These are phyloP conservation scores for Ceratitis capitata DNA, from an alignment of 1,140 invertebrate species.

Conservation along the genomic window DNA sequence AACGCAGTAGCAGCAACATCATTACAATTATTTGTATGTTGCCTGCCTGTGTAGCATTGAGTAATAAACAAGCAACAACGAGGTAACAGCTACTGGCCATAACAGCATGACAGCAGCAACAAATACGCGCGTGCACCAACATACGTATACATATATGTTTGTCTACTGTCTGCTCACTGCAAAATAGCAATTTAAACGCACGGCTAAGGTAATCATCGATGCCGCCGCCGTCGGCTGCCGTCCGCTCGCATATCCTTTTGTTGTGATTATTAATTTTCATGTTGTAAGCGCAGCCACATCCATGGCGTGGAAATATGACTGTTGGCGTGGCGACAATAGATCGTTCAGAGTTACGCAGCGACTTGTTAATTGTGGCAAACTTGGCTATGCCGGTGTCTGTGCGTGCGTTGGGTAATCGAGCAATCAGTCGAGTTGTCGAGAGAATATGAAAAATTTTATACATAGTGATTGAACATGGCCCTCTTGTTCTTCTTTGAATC, in stretches of 20 bases:
- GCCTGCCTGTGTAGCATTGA: background rate
- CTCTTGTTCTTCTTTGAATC: no score
- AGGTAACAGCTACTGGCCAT: background rate
- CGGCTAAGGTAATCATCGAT: slow-evolving; percentile 5
- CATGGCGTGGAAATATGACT: background rate
- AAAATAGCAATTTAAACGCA: background rate
- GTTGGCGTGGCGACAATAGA: background rate
- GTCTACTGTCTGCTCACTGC: background rate
- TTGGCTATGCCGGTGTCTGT: background rate
- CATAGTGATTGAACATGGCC: no score
- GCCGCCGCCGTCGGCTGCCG: background rate
- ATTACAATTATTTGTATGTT: slow-evolving; percentile 28
- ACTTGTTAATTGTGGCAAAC: background rate
- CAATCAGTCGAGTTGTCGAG: no score
- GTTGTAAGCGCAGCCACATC: background rate
- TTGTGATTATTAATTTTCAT: slow-evolving; percentile 17
- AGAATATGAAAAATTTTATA: no score
- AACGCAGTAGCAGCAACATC: slow-evolving; percentile 3
- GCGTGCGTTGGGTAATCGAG: no score
- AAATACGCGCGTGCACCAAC: no score
- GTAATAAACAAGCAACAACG: background rate
- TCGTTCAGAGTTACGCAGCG: background rate
- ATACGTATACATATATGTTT: background rate
- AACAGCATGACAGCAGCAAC: background rate
- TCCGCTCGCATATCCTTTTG: background rate